Evolutionary conservation across 2,797 vertebrate genomes (phyloP).

Genomic region (Galaxias olidus): DNA sequence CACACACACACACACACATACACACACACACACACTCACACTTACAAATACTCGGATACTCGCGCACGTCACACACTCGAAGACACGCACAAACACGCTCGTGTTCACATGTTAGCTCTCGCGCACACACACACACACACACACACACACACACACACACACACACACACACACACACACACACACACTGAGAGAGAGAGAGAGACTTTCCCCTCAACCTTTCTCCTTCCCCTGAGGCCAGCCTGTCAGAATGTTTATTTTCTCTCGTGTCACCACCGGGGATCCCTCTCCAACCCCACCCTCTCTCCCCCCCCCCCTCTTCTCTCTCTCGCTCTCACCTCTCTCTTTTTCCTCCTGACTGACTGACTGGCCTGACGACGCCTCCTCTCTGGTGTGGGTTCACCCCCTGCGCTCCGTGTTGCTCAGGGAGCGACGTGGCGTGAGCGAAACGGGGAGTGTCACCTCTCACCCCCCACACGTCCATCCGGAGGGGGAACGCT

Average conservation of each 20-base stretch:
- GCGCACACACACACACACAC: too few relatives aligned
- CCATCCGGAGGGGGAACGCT: too few relatives aligned
- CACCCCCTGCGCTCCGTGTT: constrained; percentile 26
- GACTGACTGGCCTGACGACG: too few relatives aligned
- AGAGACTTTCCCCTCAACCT: background rate
- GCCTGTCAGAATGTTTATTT: constrained; percentile 71
- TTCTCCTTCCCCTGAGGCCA: constrained; percentile 54
- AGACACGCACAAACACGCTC: too few relatives aligned
- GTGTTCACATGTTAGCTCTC: too few relatives aligned
- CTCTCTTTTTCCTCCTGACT: background rate
- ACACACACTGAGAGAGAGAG: too few relatives aligned
- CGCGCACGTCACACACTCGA: too few relatives aligned
- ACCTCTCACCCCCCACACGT: constrained; percentile 16
- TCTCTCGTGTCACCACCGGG: constrained; percentile 61
- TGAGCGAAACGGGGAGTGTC: constrained; percentile 21
- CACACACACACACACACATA: background rate
- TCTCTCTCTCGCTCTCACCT: background rate
- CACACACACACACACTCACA: constrained; percentile 34
- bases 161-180: constrained; percentile 7
- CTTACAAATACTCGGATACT: too few relatives aligned
- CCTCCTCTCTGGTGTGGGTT: constrained; percentile 1
- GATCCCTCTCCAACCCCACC: constrained; percentile 50
- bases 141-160: constrained; percentile 1
- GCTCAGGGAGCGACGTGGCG: constrained; percentile 15
- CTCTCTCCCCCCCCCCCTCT: background rate